These are phyloP conservation scores for Himalopsyche anomala DNA, from an alignment of 2,888 invertebrate species.

Conservation along the genomic window DNA sequence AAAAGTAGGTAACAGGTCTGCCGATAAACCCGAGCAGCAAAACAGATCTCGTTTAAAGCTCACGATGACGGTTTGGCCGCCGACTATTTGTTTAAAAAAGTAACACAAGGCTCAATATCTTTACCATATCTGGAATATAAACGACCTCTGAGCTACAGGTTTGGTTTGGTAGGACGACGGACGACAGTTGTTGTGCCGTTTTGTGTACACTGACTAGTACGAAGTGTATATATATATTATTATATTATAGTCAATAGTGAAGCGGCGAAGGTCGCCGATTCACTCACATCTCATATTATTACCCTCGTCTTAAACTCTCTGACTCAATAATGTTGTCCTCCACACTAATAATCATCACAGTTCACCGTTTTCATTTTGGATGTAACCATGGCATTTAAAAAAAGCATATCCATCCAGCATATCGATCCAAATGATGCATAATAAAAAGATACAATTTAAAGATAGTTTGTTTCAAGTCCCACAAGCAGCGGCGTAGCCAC, in stretches of 20 bases:
- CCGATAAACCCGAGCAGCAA: not conserved
- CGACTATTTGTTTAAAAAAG: slow-evolving; percentile 53
- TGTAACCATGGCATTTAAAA: too few relatives aligned
- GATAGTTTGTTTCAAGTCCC: too few relatives aligned
- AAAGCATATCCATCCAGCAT: too few relatives aligned
- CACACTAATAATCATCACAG: too few relatives aligned
- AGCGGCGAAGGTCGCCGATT: slow-evolving; percentile 46
- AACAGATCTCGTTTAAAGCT: slow-evolving; percentile 32
- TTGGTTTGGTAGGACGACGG: slow-evolving; percentile 47
- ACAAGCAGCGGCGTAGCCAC: too few relatives aligned
- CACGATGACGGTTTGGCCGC: slow-evolving; percentile 28
- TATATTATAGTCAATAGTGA: slow-evolving; percentile 26
- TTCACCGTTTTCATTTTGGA: too few relatives aligned
- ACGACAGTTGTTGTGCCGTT: slow-evolving; percentile 27
- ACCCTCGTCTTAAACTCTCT: slow-evolving; percentile 16
- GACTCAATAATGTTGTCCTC: not conserved
- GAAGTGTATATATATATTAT: not conserved
- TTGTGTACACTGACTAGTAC: not conserved
- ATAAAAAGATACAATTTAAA: too few relatives aligned
- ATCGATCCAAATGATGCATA: too few relatives aligned
- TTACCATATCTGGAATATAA: slow-evolving; percentile 57
- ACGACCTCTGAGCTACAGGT: slow-evolving; percentile 57
- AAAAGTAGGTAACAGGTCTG: slow-evolving; percentile 17
- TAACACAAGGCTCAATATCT: slow-evolving; percentile 60
- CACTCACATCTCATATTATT: slow-evolving; percentile 26